Evolutionary conservation across 2,888 invertebrate species (phyloP), one percentile per base, ranked within the genome.

Genomic region (Lochmaea capreae): DNA sequence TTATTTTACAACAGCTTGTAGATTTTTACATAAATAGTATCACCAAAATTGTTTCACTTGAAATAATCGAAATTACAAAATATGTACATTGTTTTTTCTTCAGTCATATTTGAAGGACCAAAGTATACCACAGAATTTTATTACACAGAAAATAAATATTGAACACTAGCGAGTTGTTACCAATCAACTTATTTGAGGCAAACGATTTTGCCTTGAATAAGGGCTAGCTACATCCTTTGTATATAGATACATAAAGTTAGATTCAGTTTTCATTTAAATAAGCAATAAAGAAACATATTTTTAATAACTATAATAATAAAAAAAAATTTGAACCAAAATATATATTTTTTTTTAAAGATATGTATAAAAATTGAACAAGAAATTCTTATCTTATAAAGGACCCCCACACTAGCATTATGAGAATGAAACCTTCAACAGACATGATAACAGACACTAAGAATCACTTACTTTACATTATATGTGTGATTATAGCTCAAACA

Each of bases 31-130:
- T 11, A 33, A 33, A 33, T 33, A 33, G 26, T 43, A 43, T 43
- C 43, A 11, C 43, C 43, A 43, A 43, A 43, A 43, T 18, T 22
- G 22, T 22, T 22, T 22, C 22, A 22, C 22, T 22, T 33, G 3
- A 33, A 33, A 33, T 33, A 33, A 33, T 33, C 4, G 26, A 18
- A 10, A 4, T 18, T 59, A 59, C 33, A 59, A 18, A 59, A 39
- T 59, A 59, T 59, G 14, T 59, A 59, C 59, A 59, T 59, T 59
- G 33, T 58, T 33, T 33, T 11, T 33, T 59, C 33, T 59, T 59
- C 33, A 33, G 26, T 59, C 59, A 5, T 39, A 8, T 59, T 33
- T 10, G 10, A 39, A n/a, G 12, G 33, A 59, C 59, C n/a, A 59
- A 59, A 59, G 52, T 33, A 33, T 59, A 59, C 59, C 59, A 33